phyloP scores from a whole-genome alignment of 2,888 invertebrate genomes.

The Eupithecia inturbata region DNA sequence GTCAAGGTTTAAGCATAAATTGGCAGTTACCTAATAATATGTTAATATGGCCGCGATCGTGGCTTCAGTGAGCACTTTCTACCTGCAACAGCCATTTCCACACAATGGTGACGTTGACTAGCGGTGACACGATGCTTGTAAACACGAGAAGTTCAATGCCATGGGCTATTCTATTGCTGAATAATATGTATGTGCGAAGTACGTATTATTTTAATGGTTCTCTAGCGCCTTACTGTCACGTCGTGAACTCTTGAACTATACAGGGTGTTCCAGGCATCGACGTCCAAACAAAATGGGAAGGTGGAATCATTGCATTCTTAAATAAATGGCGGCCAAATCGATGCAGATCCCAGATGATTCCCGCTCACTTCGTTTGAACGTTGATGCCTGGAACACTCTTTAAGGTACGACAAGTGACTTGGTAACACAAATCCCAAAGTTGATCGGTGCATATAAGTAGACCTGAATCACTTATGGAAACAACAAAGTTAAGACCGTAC shows the following conservation, averaged over 20 bases:
- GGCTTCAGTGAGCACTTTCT: constrained; percentile 74
- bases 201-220: neutral
- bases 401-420: neutral
- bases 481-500: neutral
- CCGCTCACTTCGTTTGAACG: neutral
- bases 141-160: constrained; percentile 36
- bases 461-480: neutral
- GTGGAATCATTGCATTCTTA: neutral
- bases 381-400: neutral
- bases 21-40: constrained; percentile 70
- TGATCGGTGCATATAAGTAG: neutral
- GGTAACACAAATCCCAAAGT: neutral
- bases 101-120: constrained; percentile 70
- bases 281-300: neutral
- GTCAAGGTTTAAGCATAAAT: constrained; percentile 44
- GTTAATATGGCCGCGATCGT: constrained; percentile 71
- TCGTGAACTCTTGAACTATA: neutral
- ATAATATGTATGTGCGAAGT: neutral
- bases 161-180: constrained; percentile 5
- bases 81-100: constrained; percentile 65
- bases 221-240: neutral
- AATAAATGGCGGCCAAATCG: neutral
- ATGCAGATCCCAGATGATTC: neutral
- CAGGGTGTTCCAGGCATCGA: neutral
- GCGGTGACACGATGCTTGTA: constrained; percentile 45